Evolutionary conservation across 1,140 invertebrate genomes (phyloP).

Genomic region (Drosophila willistoni): DNA sequence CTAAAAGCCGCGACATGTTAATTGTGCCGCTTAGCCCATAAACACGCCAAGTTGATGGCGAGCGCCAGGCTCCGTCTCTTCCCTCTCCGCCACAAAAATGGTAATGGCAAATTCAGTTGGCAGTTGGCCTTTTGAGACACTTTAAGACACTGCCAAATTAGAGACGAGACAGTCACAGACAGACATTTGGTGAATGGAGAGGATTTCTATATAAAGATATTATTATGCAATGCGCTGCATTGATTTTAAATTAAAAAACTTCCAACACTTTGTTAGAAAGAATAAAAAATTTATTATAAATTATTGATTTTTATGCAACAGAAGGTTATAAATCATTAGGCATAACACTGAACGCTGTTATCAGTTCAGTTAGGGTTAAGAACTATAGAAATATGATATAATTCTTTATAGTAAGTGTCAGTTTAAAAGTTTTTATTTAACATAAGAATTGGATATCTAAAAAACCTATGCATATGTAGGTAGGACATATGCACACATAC

Average conservation of each 20-base stretch:
- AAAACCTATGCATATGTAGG: too few species aligned
- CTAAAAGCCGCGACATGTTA: constrained; percentile 82
- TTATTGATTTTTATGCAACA: background rate
- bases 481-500: too few species aligned
- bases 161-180: background rate
- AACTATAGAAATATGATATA: too few species aligned
- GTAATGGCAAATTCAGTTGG: constrained; percentile 13
- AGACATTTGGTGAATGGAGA: background rate
- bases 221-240: background rate
- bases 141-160: constrained; percentile 8
- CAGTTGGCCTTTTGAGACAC: constrained; percentile 10
- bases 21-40: constrained; percentile 81
- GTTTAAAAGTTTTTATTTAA: too few species aligned
- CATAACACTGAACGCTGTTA: too few species aligned
- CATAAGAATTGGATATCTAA: too few species aligned
- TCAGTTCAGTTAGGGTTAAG: too few species aligned
- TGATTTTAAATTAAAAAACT: background rate
- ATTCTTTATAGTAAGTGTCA: too few species aligned
- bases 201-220: constrained; percentile 5
- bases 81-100: background rate
- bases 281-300: too few species aligned
- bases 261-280: too few species aligned
- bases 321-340: background rate
- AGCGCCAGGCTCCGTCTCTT: constrained; percentile 65
- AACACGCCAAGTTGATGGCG: constrained; percentile 82